Conservation (phyloP, 53 echinoderm and acorn worm genomes). For the Zoroaster sp. region DNA sequence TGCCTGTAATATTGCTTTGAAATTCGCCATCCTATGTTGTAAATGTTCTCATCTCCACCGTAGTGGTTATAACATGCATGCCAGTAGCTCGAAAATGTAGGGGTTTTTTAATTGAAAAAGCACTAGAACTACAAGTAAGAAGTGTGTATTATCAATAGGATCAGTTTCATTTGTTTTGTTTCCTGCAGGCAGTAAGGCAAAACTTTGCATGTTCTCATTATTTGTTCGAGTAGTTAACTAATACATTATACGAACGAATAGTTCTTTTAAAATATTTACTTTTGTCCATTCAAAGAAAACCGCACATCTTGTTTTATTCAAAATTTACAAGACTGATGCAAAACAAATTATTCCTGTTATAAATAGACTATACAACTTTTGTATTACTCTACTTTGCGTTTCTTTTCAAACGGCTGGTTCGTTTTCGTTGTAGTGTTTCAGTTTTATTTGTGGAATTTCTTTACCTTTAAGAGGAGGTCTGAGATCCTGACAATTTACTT, state of each 20-base stretch:
- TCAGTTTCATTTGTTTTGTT: slow-evolving; percentile 8
- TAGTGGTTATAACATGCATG: slow-evolving; percentile 26
- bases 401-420: slow-evolving; percentile 24
- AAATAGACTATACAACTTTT: too few relatives aligned
- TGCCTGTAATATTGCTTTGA: not conserved
- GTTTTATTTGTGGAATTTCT: not conserved
- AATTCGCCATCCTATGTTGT: not conserved
- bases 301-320: not conserved
- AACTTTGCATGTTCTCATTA: slow-evolving; percentile 22
- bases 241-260: not conserved
- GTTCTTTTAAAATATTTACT: not conserved
- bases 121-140: not conserved
- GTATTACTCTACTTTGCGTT: too few relatives aligned
- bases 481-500: not conserved
- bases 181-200: slow-evolving; percentile 40
- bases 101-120: not conserved
- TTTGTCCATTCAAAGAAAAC: not conserved
- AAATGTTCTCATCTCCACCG: not conserved
- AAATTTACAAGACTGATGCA: not conserved
- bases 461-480: not conserved
- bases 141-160: not conserved
- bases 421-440: not conserved
- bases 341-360: not conserved
- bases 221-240: too few relatives aligned
- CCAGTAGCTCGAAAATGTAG: slow-evolving; percentile 9